Conservation (phyloP, 2,113 vertebrate genomes). For the Etheostoma cragini region DNA sequence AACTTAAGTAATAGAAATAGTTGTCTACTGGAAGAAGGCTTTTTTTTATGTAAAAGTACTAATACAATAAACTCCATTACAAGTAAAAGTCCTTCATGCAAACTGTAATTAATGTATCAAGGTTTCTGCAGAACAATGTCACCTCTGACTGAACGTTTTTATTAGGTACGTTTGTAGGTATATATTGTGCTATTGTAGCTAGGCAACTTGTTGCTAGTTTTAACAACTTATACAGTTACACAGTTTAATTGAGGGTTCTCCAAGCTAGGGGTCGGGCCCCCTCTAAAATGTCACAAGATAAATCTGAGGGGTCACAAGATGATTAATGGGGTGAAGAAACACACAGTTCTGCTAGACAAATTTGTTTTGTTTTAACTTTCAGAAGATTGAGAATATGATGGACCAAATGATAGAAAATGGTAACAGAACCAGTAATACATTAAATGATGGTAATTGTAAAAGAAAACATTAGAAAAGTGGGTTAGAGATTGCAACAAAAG, state of each 20-base stretch:
- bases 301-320: not conserved
- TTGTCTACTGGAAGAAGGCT: not conserved
- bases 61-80: not conserved
- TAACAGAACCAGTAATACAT: constrained; percentile 5
- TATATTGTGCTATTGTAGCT: not conserved
- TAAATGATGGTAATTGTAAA: not conserved
- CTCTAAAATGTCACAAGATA: not conserved
- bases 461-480: constrained; percentile 10
- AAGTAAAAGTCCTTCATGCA: not conserved
- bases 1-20: not conserved
- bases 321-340: not conserved
- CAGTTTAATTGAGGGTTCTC: not conserved
- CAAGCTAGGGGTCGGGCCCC: not conserved
- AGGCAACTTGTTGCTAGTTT: not conserved
- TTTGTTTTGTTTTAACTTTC: not conserved
- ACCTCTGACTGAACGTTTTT: not conserved
- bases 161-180: not conserved
- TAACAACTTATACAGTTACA: not conserved
- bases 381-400: not conserved
- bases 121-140: not conserved
- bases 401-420: constrained; percentile 4
- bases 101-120: not conserved
- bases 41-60: not conserved
- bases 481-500: constrained; percentile 15
- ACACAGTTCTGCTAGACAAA: not conserved